Conservation (phyloP, 2,113 vertebrate genomes). For the Hylia prasina region DNA sequence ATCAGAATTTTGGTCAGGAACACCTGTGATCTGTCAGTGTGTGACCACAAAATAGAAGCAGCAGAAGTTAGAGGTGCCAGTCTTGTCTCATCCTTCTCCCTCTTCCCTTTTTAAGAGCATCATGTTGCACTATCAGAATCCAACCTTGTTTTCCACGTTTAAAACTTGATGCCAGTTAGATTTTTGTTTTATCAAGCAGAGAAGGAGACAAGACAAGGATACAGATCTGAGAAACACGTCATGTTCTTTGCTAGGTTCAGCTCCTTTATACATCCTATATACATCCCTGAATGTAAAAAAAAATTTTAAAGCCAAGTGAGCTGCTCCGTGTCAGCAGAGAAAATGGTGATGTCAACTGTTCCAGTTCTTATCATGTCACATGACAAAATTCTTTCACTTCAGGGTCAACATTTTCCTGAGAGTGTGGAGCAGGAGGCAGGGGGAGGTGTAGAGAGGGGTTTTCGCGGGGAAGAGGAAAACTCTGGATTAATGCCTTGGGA, state of each 20-base stretch:
- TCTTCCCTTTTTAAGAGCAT: neutral
- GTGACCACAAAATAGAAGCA: neutral
- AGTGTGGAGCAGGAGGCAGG: neutral
- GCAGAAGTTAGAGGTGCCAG: neutral
- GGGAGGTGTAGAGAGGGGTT: neutral
- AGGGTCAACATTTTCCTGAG: neutral
- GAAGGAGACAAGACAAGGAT: neutral
- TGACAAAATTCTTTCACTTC: neutral
- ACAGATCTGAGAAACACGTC: neutral
- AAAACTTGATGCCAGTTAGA: neutral
- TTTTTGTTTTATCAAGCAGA: neutral
- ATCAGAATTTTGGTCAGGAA: neutral
- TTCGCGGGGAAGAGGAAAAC: neutral
- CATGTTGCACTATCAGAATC: neutral
- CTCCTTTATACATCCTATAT: rapidly evolving
- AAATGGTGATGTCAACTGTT: neutral
- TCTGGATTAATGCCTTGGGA: neutral
- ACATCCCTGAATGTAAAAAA: neutral
- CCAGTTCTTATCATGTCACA: neutral
- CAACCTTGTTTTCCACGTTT: neutral
- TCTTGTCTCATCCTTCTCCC: neutral
- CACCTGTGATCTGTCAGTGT: neutral
- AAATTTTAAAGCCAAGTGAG: neutral
- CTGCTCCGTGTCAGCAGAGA: neutral
- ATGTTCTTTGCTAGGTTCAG: neutral